Evolutionary conservation across 2,888 invertebrate genomes (phyloP).

Genomic region (Escarpia spicata): DNA sequence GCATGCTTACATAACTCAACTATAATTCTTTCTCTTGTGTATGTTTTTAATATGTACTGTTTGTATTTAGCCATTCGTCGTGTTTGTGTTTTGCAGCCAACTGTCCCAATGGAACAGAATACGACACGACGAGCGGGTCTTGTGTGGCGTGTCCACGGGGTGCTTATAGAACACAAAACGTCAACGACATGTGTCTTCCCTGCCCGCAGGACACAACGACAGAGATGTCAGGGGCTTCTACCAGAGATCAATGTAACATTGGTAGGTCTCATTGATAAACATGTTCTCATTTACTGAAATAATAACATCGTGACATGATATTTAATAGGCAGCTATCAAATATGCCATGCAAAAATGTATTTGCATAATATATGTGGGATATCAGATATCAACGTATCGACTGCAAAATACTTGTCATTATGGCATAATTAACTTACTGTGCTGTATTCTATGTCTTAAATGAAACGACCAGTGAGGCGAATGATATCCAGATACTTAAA

Average conservation of each 20-base stretch:
- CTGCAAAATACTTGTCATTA: not conserved
- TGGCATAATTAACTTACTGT: not conserved
- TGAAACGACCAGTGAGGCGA: not conserved
- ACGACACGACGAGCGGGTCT: not conserved
- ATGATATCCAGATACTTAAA: not conserved
- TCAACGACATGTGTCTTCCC: not conserved
- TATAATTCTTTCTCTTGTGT: not conserved
- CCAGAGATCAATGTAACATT: not conserved
- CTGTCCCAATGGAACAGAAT: not conserved
- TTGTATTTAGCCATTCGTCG: not conserved
- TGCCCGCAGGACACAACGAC: not conserved
- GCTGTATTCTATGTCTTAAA: not conserved
- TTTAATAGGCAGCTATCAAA: not conserved
- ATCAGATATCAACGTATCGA: not conserved
- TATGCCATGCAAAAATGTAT: not conserved
- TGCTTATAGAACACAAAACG: not conserved
- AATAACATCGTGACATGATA: too few species aligned
- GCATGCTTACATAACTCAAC: not conserved
- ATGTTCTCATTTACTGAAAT: too few species aligned
- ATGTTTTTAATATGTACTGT: not conserved
- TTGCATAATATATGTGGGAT: not conserved
- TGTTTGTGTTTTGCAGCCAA: not conserved
- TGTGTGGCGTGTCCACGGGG: not conserved
- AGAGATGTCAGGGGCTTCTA: not conserved
- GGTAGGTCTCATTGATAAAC: not conserved